Percentiles rank a stretch among this genome's conserved stretches.
These are phyloP conservation scores for Nemapogon koenigi DNA, from an alignment of 2,888 invertebrate species.

Conservation along the genomic window DNA sequence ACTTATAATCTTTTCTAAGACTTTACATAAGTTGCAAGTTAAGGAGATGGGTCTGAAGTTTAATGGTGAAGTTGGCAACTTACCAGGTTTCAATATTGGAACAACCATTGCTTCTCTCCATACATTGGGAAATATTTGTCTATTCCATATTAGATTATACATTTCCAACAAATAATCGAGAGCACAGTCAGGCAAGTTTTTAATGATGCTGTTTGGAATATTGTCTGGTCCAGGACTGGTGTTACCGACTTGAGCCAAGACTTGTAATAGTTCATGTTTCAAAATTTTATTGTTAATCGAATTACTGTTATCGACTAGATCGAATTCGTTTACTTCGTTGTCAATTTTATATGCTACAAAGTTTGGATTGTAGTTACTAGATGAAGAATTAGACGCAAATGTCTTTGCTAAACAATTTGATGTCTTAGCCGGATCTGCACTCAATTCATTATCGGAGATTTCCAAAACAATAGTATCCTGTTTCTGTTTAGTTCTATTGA, in stretches of 20 bases:
- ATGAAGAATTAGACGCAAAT: slow-evolving; percentile 13
- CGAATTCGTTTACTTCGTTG: not conserved
- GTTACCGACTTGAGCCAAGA: slow-evolving; percentile 9
- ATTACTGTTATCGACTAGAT: not conserved
- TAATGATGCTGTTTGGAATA: slow-evolving; percentile 15
- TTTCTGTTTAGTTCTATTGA: not conserved
- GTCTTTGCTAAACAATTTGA: slow-evolving; percentile 9
- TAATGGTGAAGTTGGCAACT: slow-evolving; percentile 7
- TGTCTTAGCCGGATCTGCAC: not conserved
- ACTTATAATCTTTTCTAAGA: slow-evolving; percentile 16
- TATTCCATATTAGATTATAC: slow-evolving; percentile 3
- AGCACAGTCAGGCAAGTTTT: slow-evolving; percentile 13
- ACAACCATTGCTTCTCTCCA: slow-evolving; percentile 17
- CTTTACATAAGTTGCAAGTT: slow-evolving; percentile 13
- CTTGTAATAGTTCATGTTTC: slow-evolving; percentile 12
- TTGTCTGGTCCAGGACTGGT: slow-evolving; percentile 15
- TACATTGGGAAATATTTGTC: slow-evolving; percentile 15
- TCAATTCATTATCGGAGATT: slow-evolving; percentile 1
- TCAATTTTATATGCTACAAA: slow-evolving; percentile 7
- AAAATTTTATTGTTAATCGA: not conserved
- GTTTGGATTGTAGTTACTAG: slow-evolving; percentile 13
- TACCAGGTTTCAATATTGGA: slow-evolving; percentile 17
- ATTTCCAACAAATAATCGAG: slow-evolving; percentile 10
- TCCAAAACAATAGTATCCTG: slow-evolving; percentile 1
- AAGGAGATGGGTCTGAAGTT: slow-evolving; percentile 17